Evolutionary conservation across 1,140 invertebrate species (phyloP), one percentile per base, ranked within the genome.

Genomic region (Monomorium pharaonis): DNA sequence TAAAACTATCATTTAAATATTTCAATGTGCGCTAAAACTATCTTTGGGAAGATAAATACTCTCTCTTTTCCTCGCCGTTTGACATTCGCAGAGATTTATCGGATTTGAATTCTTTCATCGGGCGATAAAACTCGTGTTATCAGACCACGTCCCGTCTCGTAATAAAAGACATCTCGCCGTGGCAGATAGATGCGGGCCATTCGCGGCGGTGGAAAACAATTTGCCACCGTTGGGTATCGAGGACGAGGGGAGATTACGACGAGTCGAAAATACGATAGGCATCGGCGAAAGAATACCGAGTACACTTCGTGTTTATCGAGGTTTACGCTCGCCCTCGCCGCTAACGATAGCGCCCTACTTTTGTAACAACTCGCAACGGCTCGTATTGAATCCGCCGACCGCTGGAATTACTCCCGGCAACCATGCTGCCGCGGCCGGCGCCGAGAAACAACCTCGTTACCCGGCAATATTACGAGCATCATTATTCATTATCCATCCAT

Each of bases 231-330:
- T n/a, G n/a, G n/a, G 78, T 83, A 83, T 89, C 78, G 74, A 42
- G 65, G 51, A 63, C 47, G 42, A 89, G n/a, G n/a, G n/a, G n/a
- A n/a, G 77, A 85, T 90, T 76, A 88, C 88, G 47, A 76, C 56
- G 69, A 62, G 27, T 47, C 47, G 44, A 84, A 76, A 70, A 63
- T 51, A 33, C 74, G 78, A 89, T 89, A 62, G 51, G 42, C 21
- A 62, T 54, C 62, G 44, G n/a, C 18, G 24, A 67, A 87, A 83
- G 74, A 83, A 83, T 72, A 83, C 16, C 12, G 51, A 14, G 62
- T 51, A 24, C 63, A 67, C 62, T 42, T 2, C 16, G 60, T 27
- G 70, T 87, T 88, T 88, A 76, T 84, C 77, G 87, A 70, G 62
- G 86, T 84, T 74, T 83, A 74, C 49, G 85, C 76, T 84, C 54